Base-by-base conservation (phyloP, 1,140 invertebrate species). In the Magallana gigas region DNA sequence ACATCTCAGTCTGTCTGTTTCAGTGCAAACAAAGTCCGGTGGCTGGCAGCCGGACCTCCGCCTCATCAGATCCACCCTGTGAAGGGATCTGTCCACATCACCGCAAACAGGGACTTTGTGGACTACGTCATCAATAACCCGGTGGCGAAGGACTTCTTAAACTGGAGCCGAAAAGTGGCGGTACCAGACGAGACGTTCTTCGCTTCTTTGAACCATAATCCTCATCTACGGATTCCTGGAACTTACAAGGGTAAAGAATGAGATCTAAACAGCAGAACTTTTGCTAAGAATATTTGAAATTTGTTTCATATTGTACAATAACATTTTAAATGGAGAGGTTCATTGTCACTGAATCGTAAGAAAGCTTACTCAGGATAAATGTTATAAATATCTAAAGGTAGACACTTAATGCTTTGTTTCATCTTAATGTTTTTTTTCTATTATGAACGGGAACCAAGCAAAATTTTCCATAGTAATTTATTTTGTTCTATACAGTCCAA, bases 181-280 rank as follows among this genome's bases (percentile, higher is more conserved):
- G 85, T 92, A 48, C 93, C 94, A 8, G 94, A 94, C 64, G 94
- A 95, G 85, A 89, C 89, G 0, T 93, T 92, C 80, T 94, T 94
- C 80, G 83, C 92, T 11, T 90, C 92, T 29, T 59, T 94, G 2
- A 93, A 93, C 71, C 91, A 92, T 76, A 94, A 93, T 71, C 91
- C 92, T 16, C 90, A 92, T 48, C 59, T 94, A 7, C 71, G 83
- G 7, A 91, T 93, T 29, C 91, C 90, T 14, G 93, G 92, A 23
- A 89, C 91, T 9, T 93, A 90, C 62, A 88, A 90, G 85, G 91
- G 92, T 93, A 89, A 18, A 56, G 8, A 87, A 48, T 48, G 36
- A 48, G 36, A 48, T 48, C 2, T 48, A 0, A 48, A 48, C 36
- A 48, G 36, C 36, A 48, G 5, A 48, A 4, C 5, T 48, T 48